Percentiles rank a stretch among this genome's conserved stretches.
phyloP scores from a whole-genome alignment of 2,888 invertebrate species.

The Lasius fuliginosus region DNA sequence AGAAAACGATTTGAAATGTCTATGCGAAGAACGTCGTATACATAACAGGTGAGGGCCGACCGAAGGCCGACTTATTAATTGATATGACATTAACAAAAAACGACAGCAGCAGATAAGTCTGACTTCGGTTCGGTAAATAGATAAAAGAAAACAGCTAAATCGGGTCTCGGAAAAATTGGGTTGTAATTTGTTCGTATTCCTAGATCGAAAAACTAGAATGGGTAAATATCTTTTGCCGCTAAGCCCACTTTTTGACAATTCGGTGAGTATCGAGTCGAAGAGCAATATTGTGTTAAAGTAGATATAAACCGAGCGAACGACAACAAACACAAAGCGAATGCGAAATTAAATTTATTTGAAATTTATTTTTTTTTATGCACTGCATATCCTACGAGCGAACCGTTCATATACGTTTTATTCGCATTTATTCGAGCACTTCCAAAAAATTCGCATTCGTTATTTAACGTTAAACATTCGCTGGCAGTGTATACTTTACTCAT shows the following conservation, averaged over 20 bases:
- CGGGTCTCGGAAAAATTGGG: conserved; percentile 60
- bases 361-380: neutral
- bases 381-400: neutral
- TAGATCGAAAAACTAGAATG: conserved; percentile 52
- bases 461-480: conserved; percentile 26
- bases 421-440: neutral
- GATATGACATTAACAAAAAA: conserved; percentile 52
- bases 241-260: conserved; percentile 43
- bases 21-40: conserved; percentile 63
- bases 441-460: conserved; percentile 3
- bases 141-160: conserved; percentile 71
- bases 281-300: neutral
- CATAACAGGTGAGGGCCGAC: conserved; percentile 67
- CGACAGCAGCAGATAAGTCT: conserved; percentile 68
- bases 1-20: conserved; percentile 65
- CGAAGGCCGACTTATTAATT: conserved; percentile 76
- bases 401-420: neutral
- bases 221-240: conserved; percentile 19
- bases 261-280: conserved; percentile 22
- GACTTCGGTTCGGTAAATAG: conserved; percentile 75
- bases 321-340: neutral
- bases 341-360: conserved; percentile 16
- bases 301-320: conserved; percentile 22
- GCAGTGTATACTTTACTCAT: conserved; percentile 25
- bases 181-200: conserved; percentile 43